Evolutionary conservation across 2,888 invertebrate species (phyloP).

Genomic region (Phalera bucephala): DNA sequence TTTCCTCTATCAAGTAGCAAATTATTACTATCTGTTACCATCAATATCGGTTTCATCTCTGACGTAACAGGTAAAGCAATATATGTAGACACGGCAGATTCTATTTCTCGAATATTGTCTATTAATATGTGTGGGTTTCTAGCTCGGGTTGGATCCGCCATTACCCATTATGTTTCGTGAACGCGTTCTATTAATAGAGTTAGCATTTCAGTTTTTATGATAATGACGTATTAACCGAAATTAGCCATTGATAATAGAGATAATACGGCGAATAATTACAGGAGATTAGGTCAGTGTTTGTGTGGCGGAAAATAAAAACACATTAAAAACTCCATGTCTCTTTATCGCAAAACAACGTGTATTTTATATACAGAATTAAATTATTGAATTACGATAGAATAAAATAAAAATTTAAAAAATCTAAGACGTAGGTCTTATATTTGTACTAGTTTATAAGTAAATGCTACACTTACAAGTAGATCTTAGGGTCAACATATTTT

Average conservation of each 20-base stretch:
- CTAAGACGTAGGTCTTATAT: too few species aligned
- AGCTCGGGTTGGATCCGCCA: background rate
- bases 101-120: constrained; percentile 1
- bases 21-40: background rate
- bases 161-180: constrained; percentile 7
- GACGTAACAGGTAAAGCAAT: background rate
- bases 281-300: background rate
- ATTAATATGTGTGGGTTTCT: background rate
- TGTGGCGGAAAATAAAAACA: background rate
- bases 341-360: too few species aligned
- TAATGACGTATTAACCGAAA: constrained; percentile 11
- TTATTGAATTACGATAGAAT: too few species aligned
- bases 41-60: background rate
- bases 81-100: background rate
- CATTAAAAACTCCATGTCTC: too few species aligned
- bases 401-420: too few species aligned
- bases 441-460: too few species aligned
- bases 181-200: constrained; percentile 16
- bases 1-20: background rate
- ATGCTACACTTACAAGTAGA: too few species aligned
- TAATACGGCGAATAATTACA: constrained; percentile 3
- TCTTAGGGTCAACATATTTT: too few species aligned
- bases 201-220: constrained; percentile 21
- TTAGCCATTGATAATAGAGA: constrained; percentile 13
- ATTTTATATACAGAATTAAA: too few species aligned